Evolutionary conservation across 2,113 vertebrate species (phyloP).

Genomic region (Ahaetulla prasina): DNA sequence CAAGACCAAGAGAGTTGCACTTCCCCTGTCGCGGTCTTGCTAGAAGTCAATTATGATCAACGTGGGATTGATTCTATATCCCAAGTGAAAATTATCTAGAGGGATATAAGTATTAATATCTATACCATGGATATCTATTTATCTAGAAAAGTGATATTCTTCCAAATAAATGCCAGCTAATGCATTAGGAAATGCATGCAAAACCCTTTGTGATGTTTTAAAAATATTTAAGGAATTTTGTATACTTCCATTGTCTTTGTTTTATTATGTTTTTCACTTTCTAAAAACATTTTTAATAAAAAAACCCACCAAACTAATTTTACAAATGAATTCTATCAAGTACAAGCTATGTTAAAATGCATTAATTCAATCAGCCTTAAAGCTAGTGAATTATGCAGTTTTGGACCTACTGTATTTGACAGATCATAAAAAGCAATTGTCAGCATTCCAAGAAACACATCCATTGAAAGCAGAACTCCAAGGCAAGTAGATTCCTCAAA

Average conservation of each 20-base stretch:
- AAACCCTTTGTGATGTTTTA: neutral
- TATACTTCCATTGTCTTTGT: neutral
- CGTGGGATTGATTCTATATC: neutral
- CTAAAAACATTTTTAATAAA: neutral
- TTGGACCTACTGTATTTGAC: neutral
- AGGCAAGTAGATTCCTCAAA: too few relatives aligned
- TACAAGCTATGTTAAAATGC: neutral
- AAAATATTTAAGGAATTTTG: neutral
- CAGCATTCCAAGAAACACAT: too few relatives aligned
- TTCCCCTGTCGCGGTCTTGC: neutral
- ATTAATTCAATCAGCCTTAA: neutral
- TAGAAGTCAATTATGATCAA: neutral
- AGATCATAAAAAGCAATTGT: neutral
- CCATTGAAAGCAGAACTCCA: too few relatives aligned
- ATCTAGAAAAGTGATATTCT: neutral
- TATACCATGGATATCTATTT: neutral
- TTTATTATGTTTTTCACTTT: neutral
- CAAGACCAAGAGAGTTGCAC: neutral
- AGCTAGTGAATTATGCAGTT: neutral
- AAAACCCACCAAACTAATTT: neutral
- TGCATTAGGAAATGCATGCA: neutral
- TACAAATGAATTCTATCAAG: neutral
- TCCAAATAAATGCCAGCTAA: neutral
- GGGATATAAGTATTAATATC: neutral
- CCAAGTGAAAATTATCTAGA: neutral